These are phyloP conservation scores for Lasioglossum lativentre DNA, from an alignment of 2,888 invertebrate species.

Conservation along the genomic window DNA sequence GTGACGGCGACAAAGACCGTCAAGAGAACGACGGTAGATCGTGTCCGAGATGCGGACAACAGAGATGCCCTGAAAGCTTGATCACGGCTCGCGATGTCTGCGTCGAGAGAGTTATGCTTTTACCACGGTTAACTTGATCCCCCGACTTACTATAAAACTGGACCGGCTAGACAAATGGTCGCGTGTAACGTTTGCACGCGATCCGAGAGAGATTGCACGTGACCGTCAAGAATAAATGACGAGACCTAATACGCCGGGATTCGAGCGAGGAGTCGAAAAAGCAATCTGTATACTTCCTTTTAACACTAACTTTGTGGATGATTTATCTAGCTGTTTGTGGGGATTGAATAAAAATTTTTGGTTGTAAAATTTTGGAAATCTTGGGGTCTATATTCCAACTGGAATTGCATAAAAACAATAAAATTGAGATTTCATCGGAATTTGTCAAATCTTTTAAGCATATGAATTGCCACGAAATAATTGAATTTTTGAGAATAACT, in stretches of 20 bases:
- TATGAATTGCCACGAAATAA: too few species aligned
- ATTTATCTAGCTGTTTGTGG: not conserved
- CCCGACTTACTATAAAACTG: not conserved
- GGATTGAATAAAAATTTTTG: not conserved
- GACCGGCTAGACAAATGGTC: slow-evolving; percentile 6
- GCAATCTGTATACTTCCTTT: not conserved
- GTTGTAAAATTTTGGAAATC: not conserved
- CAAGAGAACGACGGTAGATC: slow-evolving; percentile 14
- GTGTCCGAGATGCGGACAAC: not conserved
- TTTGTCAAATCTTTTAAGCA: too few species aligned
- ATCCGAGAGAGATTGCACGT: slow-evolving; percentile 1
- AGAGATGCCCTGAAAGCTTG: not conserved
- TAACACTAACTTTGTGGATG: not conserved
- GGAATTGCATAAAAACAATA: too few species aligned
- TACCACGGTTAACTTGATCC: slow-evolving; percentile 7
- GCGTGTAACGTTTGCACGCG: slow-evolving; percentile 7
- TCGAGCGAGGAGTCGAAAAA: not conserved
- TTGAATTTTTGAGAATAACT: too few species aligned
- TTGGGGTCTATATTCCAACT: too few species aligned
- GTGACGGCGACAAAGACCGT: slow-evolving; percentile 30
- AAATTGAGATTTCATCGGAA: too few species aligned
- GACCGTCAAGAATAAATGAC: not conserved
- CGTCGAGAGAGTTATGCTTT: slow-evolving; percentile 7
- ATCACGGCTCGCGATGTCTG: not conserved
- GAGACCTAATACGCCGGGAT: not conserved